These are phyloP conservation scores for Drosophila miranda DNA, from an alignment of 1,140 invertebrate genomes.

Conservation along the genomic window DNA sequence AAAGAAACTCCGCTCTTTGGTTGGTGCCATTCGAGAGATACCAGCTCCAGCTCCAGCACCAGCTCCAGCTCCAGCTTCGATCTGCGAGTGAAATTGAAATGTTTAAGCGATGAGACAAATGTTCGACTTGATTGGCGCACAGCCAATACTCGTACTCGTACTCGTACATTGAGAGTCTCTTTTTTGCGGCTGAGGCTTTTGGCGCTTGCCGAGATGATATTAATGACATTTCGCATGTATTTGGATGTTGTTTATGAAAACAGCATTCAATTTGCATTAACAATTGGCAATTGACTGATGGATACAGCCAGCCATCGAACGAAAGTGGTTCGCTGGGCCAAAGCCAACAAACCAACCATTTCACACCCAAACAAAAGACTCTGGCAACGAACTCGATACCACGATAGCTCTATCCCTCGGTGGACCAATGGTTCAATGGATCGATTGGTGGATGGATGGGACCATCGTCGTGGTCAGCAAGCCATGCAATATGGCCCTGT, in stretches of 20 bases:
- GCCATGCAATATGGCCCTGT: constrained; percentile 22
- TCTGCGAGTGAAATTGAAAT: constrained; percentile 74
- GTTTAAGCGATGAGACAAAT: constrained; percentile 80
- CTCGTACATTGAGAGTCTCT: too few relatives aligned
- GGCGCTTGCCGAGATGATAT: constrained; percentile 33
- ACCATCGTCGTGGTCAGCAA: neutral
- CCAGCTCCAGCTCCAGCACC: neutral
- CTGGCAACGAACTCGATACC: constrained; percentile 55
- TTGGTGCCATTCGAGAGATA: constrained; percentile 2
- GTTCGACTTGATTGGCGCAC: constrained; percentile 68
- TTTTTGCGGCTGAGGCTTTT: constrained; percentile 20
- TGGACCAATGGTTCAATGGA: neutral
- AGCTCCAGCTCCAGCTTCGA: neutral
- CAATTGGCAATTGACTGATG: constrained; percentile 73
- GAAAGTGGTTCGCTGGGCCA: constrained; percentile 37
- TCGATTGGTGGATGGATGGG: too few relatives aligned
- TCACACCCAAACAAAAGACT: constrained; percentile 69
- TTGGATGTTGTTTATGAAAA: constrained; percentile 80
- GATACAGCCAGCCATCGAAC: constrained; percentile 8
- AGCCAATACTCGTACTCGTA: neutral
- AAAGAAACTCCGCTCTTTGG: constrained; percentile 55
- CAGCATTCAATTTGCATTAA: constrained; percentile 76
- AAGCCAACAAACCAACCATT: constrained; percentile 3
- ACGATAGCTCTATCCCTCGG: constrained; percentile 5
- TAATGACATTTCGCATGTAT: constrained; percentile 75